These are phyloP conservation scores for Ceyx cyanopectus DNA, from an alignment of 2,113 vertebrate species.

Conservation along the genomic window DNA sequence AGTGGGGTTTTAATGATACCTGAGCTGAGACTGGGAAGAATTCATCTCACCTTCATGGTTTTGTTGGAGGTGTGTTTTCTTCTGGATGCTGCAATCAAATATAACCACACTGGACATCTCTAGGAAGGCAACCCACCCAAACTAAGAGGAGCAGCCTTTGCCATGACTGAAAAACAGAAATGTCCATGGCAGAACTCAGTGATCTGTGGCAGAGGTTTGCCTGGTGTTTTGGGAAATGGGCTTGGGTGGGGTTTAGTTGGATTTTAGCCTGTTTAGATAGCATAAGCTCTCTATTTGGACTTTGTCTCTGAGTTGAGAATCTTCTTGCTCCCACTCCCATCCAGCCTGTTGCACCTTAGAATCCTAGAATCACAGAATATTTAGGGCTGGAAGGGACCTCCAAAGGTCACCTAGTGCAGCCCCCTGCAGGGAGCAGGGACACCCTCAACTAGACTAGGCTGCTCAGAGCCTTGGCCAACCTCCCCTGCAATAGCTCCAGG, in stretches of 20 bases:
- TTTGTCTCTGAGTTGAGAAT: background rate
- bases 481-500: too few species aligned
- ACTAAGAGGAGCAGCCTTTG: background rate
- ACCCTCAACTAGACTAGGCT: too few species aligned
- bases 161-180: background rate
- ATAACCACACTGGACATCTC: background rate
- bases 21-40: background rate
- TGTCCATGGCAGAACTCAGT: background rate
- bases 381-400: too few species aligned
- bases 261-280: background rate
- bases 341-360: background rate
- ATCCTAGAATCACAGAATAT: too few species aligned
- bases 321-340: background rate
- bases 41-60: background rate
- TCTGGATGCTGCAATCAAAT: background rate
- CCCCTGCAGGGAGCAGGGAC: too few species aligned
- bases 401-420: too few species aligned
- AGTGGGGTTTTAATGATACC: background rate
- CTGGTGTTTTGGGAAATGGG: background rate
- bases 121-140: background rate
- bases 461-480: too few species aligned
- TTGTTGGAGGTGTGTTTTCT: background rate
- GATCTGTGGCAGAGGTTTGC: background rate
- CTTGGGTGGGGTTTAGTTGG: background rate
- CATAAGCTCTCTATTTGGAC: background rate